Evolutionary conservation across 2,888 invertebrate species (phyloP).

Genomic region (Nymphalis polychloros): DNA sequence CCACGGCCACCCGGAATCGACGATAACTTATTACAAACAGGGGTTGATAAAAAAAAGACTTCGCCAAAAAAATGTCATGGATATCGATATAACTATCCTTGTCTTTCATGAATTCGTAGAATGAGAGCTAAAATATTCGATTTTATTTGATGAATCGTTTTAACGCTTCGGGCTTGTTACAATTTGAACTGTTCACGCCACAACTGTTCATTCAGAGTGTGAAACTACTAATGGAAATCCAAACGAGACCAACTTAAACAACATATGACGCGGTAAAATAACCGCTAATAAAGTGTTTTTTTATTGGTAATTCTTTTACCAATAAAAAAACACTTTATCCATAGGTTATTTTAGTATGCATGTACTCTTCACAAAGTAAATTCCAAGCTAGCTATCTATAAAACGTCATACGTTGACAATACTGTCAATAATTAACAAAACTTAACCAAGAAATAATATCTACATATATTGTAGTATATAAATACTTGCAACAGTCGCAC

Average conservation of each 20-base stretch:
- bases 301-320: too few species aligned
- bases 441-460: too few species aligned
- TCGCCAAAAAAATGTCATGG: conserved; percentile 64
- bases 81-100: conserved; percentile 66
- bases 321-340: too few species aligned
- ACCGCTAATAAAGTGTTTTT: too few species aligned
- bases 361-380: too few species aligned
- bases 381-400: too few species aligned
- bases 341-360: too few species aligned
- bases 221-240: conserved; percentile 11
- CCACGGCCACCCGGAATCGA: conserved; percentile 75
- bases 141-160: conserved; percentile 50
- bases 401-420: too few species aligned
- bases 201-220: conserved; percentile 61
- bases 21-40: conserved; percentile 74
- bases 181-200: conserved; percentile 69
- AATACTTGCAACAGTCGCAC: neutral
- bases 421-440: too few species aligned
- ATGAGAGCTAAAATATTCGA: conserved; percentile 12
- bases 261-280: conserved; percentile 43
- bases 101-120: conserved; percentile 43
- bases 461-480: neutral
- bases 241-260: conserved; percentile 22
- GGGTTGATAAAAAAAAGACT: conserved; percentile 76
- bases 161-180: conserved; percentile 60